A percentile compares a stretch with the other conserved stretches of the same genome.
These are phyloP conservation scores for Anastrepha ludens DNA, from an alignment of 1,140 invertebrate species.

Conservation along the genomic window DNA sequence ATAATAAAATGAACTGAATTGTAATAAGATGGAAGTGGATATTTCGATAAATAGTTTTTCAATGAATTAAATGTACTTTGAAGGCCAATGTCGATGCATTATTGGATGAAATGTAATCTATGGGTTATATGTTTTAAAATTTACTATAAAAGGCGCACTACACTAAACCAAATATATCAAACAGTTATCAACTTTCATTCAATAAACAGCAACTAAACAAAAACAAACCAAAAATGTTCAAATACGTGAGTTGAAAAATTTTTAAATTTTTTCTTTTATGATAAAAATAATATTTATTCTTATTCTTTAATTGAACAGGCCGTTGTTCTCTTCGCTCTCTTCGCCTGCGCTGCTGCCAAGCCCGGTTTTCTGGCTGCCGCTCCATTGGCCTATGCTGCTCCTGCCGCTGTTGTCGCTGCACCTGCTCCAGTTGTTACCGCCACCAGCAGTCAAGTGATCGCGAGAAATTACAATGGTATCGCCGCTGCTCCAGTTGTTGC, in stretches of 20 bases:
- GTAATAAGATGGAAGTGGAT: neutral
- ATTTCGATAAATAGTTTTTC: neutral
- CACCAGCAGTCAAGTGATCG: conserved; percentile 75
- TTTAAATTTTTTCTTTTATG: neutral
- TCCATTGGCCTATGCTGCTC: conserved; percentile 61
- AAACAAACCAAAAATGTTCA: conserved; percentile 53
- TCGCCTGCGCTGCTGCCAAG: conserved; percentile 60
- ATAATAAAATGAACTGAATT: no score
- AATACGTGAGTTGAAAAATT: conserved; percentile 47
- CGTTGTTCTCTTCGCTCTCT: conserved; percentile 64
- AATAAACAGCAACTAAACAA: neutral
- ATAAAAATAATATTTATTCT: neutral
- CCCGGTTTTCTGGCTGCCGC: conserved; percentile 60
- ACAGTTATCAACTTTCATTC: neutral
- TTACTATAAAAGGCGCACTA: neutral
- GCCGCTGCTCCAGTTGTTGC: conserved; percentile 12
- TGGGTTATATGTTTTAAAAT: neutral
- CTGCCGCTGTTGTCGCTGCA: conserved; percentile 58
- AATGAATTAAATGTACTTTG: neutral
- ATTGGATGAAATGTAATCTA: neutral
- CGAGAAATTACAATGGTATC: conserved; percentile 73
- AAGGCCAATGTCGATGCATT: neutral
- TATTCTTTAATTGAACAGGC: conserved; percentile 51
- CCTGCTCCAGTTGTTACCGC: conserved; percentile 74
- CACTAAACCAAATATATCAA: neutral